Evolutionary conservation across 2,113 vertebrate species (phyloP), one percentile per base, ranked within the genome.

Genomic region (Ariopsis seemanni): DNA sequence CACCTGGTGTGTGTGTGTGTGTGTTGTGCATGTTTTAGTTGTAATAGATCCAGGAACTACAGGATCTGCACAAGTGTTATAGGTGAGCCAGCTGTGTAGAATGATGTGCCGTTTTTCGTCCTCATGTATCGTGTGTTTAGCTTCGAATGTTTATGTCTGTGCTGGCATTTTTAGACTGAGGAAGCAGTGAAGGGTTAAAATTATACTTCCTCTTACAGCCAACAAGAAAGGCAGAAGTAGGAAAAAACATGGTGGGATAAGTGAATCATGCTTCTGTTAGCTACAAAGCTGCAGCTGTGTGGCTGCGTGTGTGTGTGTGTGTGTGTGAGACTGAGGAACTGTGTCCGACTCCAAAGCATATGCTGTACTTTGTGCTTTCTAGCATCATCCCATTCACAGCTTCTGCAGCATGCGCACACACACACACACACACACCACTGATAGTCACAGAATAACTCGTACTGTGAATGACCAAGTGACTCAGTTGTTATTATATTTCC

Each of bases 311-410:
- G 81, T 85, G 62, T 85, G 83, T 57, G 69, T 79, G 81, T 85
- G 62, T 85, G 74, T 72, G 58, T 62, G 55, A 11, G 50, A 75
- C 77, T 85, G 57, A 65, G 65, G 50, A 62, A 58, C 50, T 65
- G 74, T 91, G 88, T 91, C 92, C 91, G 91, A 89, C 62, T 89
- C 87, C 88, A 84, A 88, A 91, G 92, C 93, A 93, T 91, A 90
- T 92, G 91, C 93, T 88, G 90, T 86, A 90, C 90, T 89, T 83
- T 82, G 81, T 90, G 91, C 90, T 92, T 57, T 91, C 81, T 86
- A 82, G 34, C 78, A 79, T 88, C 92, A 92, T 92, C 88, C 83
- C 93, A 91, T 93, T 89, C 86, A 90, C 87, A 82, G 90, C 83
- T 87, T 89, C 86, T 89, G 89, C 91, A 77, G 55, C 52, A 9